phyloP scores from a whole-genome alignment of 1,140 invertebrate species.

The Aricia agestis region DNA sequence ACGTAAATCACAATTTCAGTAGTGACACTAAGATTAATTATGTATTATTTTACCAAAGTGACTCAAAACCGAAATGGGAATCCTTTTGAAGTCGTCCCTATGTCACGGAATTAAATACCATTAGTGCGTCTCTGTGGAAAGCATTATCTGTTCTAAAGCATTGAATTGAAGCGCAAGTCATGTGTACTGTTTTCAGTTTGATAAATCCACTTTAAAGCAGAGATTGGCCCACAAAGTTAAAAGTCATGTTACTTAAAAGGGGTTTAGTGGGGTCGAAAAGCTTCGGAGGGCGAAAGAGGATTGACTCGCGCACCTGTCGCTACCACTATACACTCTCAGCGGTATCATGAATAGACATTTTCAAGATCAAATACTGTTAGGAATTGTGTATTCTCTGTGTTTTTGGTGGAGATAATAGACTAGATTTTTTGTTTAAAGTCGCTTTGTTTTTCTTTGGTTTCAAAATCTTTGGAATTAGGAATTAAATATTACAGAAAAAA shows the following conservation, averaged over 20 bases:
- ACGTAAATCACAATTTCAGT: no score
- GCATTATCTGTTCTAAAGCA: neutral
- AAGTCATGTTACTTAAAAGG: conserved; percentile 75
- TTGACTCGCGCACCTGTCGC: conserved; percentile 44
- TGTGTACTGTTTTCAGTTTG: conserved; percentile 37
- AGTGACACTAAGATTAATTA: no score
- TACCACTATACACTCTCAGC: conserved; percentile 30
- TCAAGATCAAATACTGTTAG: conserved; percentile 16
- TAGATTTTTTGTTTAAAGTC: neutral
- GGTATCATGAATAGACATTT: conserved; percentile 29
- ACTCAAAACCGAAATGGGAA: neutral
- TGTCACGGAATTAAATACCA: neutral
- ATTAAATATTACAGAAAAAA: no score
- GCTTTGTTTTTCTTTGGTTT: no score
- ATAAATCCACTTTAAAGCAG: conserved; percentile 65
- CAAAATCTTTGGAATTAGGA: no score
- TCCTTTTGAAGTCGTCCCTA: neutral
- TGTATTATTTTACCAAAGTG: neutral
- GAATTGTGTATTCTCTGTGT: neutral
- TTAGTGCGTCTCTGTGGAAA: neutral
- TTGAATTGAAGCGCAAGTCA: conserved; percentile 22
- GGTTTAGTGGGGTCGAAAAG: conserved; percentile 65
- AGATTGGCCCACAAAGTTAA: conserved; percentile 71
- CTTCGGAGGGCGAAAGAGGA: conserved; percentile 47
- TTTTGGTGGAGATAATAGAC: neutral